A percentile compares a stretch with the other conserved stretches of the same genome.
Conservation (phyloP, 1,140 invertebrate species). For the Zaprionus gabonicus region DNA sequence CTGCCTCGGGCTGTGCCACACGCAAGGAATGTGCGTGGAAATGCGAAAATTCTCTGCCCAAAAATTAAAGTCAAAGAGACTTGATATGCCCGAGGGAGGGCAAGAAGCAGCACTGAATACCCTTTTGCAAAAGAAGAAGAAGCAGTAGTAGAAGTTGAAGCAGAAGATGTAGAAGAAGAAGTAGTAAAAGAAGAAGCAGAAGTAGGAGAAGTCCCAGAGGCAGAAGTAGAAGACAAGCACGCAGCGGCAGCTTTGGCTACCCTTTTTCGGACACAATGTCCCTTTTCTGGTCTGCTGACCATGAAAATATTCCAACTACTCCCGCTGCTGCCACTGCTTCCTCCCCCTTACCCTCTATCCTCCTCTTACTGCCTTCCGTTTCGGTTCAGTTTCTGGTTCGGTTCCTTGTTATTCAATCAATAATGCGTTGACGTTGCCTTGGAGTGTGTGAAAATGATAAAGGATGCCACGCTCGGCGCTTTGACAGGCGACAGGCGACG, state of each 20-base stretch:
- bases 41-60: slow-evolving; percentile 2
- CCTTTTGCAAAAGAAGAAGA: neutral
- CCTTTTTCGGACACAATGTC: slow-evolving; percentile 10
- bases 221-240: neutral
- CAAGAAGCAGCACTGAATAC: neutral
- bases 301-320: slow-evolving; percentile 63
- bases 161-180: neutral
- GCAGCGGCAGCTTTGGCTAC: neutral
- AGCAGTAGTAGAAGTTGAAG: too few relatives aligned
- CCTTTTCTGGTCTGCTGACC: slow-evolving; percentile 72
- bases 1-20: neutral
- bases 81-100: slow-evolving; percentile 2
- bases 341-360: neutral
- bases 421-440: slow-evolving; percentile 56
- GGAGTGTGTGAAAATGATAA: slow-evolving; percentile 72
- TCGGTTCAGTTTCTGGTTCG: neutral
- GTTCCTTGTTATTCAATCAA: slow-evolving; percentile 60
- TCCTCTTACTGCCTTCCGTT: neutral
- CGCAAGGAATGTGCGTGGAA: slow-evolving; percentile 19
- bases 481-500: slow-evolving; percentile 20
- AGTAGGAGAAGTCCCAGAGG: neutral
- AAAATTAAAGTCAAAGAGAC: slow-evolving; percentile 24
- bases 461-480: slow-evolving; percentile 29
- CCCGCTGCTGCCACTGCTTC: neutral
- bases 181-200: neutral